Conservation (phyloP, 2,888 invertebrate genomes). For the Augiades crinisus region DNA sequence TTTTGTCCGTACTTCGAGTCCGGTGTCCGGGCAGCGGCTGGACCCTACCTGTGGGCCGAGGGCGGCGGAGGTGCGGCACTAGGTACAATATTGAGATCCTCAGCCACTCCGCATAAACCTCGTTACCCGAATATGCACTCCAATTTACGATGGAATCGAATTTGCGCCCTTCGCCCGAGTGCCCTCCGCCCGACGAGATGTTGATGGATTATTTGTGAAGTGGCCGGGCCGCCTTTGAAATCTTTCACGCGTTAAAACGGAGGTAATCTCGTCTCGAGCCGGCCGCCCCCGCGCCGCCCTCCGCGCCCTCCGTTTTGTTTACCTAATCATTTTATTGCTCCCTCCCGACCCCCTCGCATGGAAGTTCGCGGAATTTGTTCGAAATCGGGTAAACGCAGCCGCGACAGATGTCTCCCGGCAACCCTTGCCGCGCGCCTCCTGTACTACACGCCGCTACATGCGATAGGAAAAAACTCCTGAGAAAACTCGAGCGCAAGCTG, state of each 20-base stretch:
- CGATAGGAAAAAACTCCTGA: constrained; percentile 65
- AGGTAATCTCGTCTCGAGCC: constrained; percentile 65
- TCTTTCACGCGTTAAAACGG: constrained; percentile 79
- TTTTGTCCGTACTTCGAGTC: too few relatives aligned
- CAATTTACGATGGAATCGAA: constrained; percentile 71
- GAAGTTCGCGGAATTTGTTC: constrained; percentile 45
- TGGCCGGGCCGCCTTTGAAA: constrained; percentile 73
- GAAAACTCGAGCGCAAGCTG: constrained; percentile 74
- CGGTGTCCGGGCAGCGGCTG: too few relatives aligned
- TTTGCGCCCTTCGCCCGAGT: constrained; percentile 50
- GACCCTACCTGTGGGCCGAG: too few relatives aligned
- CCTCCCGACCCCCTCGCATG: constrained; percentile 36
- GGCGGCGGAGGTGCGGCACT: not conserved
- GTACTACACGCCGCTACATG: constrained; percentile 65
- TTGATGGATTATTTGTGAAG: constrained; percentile 80
- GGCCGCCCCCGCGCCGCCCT: constrained; percentile 30
- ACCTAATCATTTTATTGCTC: constrained; percentile 73
- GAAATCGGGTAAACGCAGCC: constrained; percentile 49
- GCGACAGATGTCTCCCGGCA: constrained; percentile 49
- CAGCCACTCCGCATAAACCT: constrained; percentile 49
- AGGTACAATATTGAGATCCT: constrained; percentile 1
- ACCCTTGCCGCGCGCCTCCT: constrained; percentile 41
- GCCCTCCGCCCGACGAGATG: constrained; percentile 50
- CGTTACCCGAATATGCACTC: constrained; percentile 75
- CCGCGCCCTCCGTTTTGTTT: constrained; percentile 59